Evolutionary conservation across 2,888 invertebrate genomes (phyloP).

Genomic region (Ormyrus labotus): DNA sequence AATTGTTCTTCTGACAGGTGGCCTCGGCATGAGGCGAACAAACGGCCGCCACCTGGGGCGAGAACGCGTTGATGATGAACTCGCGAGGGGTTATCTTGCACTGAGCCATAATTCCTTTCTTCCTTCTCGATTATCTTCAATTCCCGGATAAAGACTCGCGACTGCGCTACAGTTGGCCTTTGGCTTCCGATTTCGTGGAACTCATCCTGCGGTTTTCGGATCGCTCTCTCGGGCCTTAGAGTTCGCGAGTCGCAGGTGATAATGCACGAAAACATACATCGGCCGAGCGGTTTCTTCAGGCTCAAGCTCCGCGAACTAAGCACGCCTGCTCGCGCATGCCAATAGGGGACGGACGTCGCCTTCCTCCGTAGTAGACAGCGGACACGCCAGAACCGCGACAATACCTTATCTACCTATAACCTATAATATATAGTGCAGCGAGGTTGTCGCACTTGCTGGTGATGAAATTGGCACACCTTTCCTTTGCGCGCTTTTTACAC

Average conservation of each 20-base stretch:
- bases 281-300: too few species aligned
- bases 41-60: constrained; percentile 91
- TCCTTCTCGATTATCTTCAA: neutral
- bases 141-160: neutral
- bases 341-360: neutral
- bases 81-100: constrained; percentile 86
- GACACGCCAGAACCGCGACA: neutral
- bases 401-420: too few species aligned
- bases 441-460: constrained; percentile 1
- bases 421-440: neutral
- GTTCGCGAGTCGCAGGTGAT: too few species aligned
- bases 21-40: constrained; percentile 89
- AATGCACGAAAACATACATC: too few species aligned
- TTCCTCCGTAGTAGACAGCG: neutral
- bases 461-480: too few species aligned
- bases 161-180: too few species aligned
- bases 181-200: too few species aligned
- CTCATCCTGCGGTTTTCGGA: neutral
- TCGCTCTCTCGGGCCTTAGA: too few species aligned
- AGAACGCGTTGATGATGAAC: constrained; percentile 92
- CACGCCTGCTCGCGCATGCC: neutral
- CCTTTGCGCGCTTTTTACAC: too few species aligned
- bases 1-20: constrained; percentile 91
- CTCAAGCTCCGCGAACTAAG: neutral
- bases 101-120: constrained; percentile 76